Base-by-base conservation (phyloP, 1,140 invertebrate species). In the Musca vetustissima region DNA sequence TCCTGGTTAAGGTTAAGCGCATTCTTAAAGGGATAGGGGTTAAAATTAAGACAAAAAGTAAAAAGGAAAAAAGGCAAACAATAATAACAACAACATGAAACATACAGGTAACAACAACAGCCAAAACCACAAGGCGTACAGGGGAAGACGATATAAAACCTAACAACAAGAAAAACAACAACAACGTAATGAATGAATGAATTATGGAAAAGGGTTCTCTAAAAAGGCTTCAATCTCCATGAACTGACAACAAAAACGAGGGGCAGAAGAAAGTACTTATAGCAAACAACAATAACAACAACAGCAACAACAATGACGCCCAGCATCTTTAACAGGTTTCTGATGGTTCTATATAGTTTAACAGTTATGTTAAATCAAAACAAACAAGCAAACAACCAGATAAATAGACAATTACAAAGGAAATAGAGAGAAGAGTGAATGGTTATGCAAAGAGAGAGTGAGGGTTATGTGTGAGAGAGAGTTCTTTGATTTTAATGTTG, bases 361-460 rank as follows among this genome's bases (percentile, higher is more conserved):
- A 61, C 57, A 61, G 25, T 61, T 61, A 61, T 61, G 57, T 61
- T 61, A 61, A 61, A 25, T 50, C 36, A 43, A 43, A 43, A 68
- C 52, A 22, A 24, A 24, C 17, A 59, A 11, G 66, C n/a, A 22
- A 24, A 24, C 17, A 59, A 11, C 52, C n/a, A 66, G 48, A 25
- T 24, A 50, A 24, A 24, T 22, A 66, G 52, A 67, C 52, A 49
- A n/a, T 43, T 14, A 52, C 21, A 21, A 25, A 21, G 19, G 3
- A 32, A 9, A 57, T 13, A 48, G 52, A n/a, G n/a, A n/a, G n/a
- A n/a, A n/a, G n/a, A n/a, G n/a, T n/a, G n/a, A n/a, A n/a, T n/a
- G n/a, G n/a, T n/a, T n/a, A n/a, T n/a, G n/a, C n/a, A 53, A 21
- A 24, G 22, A 25, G 43, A 43, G 50, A 67, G 66, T 32, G 4